Base-by-base conservation (phyloP, 2,888 invertebrate genomes). In the Lamellibrachia columna region DNA sequence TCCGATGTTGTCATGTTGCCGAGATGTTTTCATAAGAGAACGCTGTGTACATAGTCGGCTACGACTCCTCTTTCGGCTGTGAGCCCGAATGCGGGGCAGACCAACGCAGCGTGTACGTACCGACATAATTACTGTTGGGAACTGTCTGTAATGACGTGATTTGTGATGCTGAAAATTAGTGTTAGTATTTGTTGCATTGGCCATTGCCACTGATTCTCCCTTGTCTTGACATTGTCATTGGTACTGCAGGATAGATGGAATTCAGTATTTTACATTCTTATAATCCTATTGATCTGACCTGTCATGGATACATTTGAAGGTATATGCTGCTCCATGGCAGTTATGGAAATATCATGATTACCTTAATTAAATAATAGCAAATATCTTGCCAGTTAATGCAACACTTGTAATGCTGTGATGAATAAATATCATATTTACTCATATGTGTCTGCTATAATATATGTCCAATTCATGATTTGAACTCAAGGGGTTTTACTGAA, bases 1-100 rank as follows among this genome's bases (percentile, higher is more conserved):
- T 75, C 75, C 75, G 75, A 75, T n/a, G 75, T 75, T 75, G 75
- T 75, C 75, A 75, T 75, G 75, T 75, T 75, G 75, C 75, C 75
- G 75, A 6, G 75, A 22, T 22, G 75, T 75, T 75, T 75, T 75
- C 75, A 75, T 75, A 75, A 75, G 22, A 22, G 22, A 75, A 75
- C 22, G 75, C n/a, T 75, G 75, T 22, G 75, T 75, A 22, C 22
- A 0, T 22, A 22, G 60, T n/a, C 75, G 75, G 75, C 75, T 75
- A n/a, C 22, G 15, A 22, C 75, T 75, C 75, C 22, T 75, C 75
- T 6, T 75, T 15, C 75, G 75, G 3, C 75, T 75, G 75, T 75
- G 75, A 75, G 22, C 75, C 55, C 15, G 75, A 75, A 22, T 75
- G 22, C 75, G 22, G 75, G 22, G 75, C 75, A 75, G n/a, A 75